These are phyloP conservation scores for Drosophila kurseongensis DNA, from an alignment of 1,140 invertebrate species.

Conservation along the genomic window DNA sequence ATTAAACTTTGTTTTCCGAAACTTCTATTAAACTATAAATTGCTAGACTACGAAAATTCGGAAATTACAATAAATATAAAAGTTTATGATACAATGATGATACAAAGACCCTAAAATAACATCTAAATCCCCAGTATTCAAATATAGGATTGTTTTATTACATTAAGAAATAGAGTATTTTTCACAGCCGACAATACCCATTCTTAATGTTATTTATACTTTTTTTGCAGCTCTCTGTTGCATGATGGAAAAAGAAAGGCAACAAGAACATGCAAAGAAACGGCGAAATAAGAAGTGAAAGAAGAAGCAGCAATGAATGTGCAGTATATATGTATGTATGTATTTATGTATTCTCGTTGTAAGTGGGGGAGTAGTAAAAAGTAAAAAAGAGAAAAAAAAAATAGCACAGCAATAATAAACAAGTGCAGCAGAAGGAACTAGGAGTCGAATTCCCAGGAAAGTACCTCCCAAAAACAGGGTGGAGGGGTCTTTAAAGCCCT, in stretches of 20 bases:
- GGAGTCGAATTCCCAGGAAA: slow-evolving; percentile 35
- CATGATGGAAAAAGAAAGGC: slow-evolving; percentile 55
- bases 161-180: neutral
- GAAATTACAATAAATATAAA: too few species aligned
- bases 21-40: too few species aligned
- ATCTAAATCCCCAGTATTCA: neutral
- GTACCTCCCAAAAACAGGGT: neutral
- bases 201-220: slow-evolving; percentile 35
- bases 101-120: too few species aligned
- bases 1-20: too few species aligned
- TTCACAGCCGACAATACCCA: neutral
- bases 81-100: too few species aligned
- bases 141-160: neutral
- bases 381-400: slow-evolving; percentile 1
- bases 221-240: slow-evolving; percentile 50
- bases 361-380: slow-evolving; percentile 23
- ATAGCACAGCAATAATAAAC: slow-evolving; percentile 39
- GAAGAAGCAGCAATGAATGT: slow-evolving; percentile 48
- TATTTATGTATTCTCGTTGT: slow-evolving; percentile 1
- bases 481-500: neutral
- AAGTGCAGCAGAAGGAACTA: slow-evolving; percentile 54
- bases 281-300: slow-evolving; percentile 46
- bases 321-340: slow-evolving; percentile 27
- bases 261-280: slow-evolving; percentile 51
- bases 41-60: too few species aligned